phyloP scores from a whole-genome alignment of 2,888 invertebrate genomes.

The Tipula lateralis region DNA sequence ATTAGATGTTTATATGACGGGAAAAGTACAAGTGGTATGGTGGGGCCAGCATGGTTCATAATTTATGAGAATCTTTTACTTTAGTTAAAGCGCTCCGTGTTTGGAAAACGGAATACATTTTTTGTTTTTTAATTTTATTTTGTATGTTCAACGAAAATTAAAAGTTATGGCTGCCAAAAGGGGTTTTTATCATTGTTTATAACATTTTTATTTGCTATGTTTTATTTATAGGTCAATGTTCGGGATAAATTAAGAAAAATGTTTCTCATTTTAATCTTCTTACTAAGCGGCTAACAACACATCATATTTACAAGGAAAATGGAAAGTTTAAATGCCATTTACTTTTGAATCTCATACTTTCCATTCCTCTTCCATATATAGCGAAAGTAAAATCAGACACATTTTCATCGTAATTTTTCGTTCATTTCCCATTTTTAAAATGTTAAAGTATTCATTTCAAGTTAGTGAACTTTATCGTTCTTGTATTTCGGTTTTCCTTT shows the following conservation, averaged over 20 bases:
- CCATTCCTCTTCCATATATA: not conserved
- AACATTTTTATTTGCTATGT: not conserved
- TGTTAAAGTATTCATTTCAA: not conserved
- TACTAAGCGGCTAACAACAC: not conserved
- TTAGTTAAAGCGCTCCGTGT: not conserved
- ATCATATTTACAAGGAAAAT: not conserved
- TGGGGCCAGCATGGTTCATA: constrained; percentile 4
- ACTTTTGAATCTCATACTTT: not conserved
- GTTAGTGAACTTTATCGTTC: constrained; percentile 9
- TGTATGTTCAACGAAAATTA: not conserved
- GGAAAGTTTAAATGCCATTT: not conserved
- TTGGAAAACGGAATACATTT: not conserved
- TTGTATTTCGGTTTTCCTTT: not conserved
- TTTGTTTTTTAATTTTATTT: not conserved
- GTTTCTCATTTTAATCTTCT: not conserved
- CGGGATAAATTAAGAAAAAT: constrained; percentile 5
- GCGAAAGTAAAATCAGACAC: not conserved
- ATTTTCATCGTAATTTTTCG: not conserved
- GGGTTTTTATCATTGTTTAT: constrained; percentile 3
- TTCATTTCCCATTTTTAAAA: not conserved
- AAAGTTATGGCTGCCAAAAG: constrained; percentile 14
- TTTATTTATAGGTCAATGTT: constrained; percentile 4
- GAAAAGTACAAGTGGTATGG: not conserved
- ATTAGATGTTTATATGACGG: not conserved
- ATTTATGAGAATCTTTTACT: not conserved